Conservation (phyloP, 2,797 vertebrate genomes). For the Hypotaenidia philippensis region DNA sequence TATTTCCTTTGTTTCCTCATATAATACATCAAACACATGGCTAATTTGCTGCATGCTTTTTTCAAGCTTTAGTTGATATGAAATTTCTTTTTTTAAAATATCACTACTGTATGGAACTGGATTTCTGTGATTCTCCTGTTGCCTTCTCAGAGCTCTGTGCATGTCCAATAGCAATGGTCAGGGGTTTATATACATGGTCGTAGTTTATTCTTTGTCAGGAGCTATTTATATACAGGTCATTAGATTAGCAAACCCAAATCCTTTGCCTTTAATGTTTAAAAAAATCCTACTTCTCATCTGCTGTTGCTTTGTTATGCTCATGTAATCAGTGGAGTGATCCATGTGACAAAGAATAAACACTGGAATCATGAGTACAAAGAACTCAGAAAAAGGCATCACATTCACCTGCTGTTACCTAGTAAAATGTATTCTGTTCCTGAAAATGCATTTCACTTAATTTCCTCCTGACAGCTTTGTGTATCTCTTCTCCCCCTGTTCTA, state of each 20-base stretch:
- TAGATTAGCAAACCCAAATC: not conserved
- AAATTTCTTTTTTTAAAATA: not conserved
- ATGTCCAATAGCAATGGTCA: not conserved
- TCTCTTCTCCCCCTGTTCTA: not conserved
- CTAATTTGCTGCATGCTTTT: not conserved
- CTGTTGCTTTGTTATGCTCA: not conserved
- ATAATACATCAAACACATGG: not conserved
- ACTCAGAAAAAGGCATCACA: not conserved
- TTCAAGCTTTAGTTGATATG: not conserved
- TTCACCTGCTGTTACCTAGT: not conserved
- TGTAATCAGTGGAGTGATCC: not conserved
- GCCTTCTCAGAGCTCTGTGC: not conserved
- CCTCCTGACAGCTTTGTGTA: not conserved
- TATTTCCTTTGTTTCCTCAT: not conserved
- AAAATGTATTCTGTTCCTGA: not conserved
- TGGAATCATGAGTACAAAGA: fast-evolving
- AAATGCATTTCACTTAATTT: not conserved
- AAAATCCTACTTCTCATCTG: not conserved
- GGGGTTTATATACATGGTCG: not conserved
- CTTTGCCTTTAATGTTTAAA: not conserved
- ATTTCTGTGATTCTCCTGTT: not conserved
- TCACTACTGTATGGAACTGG: not conserved
- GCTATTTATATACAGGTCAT: not conserved
- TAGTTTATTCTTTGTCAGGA: not conserved
- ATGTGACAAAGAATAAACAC: not conserved